Percentiles rank a stretch among this genome's conserved stretches.
These are phyloP conservation scores for Pristionchus entomophagus DNA, from an alignment of 2,888 invertebrate genomes.

Conservation along the genomic window DNA sequence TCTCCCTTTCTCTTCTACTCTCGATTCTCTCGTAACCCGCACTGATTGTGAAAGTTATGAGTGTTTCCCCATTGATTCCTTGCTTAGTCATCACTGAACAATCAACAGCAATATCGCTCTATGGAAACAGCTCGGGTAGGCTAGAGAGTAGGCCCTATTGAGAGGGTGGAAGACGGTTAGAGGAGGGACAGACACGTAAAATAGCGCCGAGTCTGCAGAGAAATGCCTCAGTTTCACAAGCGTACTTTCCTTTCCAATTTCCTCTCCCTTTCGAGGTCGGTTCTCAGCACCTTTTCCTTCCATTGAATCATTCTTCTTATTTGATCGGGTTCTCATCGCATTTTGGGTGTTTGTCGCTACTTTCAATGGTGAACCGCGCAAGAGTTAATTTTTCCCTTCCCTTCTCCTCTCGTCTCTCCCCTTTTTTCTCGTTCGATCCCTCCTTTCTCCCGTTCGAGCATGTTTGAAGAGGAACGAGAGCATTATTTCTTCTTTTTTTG, in stretches of 20 bases:
- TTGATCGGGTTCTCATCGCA: neutral
- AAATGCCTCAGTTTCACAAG: neutral
- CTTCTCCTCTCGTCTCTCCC: neutral
- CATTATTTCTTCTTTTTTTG: slow-evolving; percentile 9
- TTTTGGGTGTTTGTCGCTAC: neutral
- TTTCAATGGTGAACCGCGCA: neutral
- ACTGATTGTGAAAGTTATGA: neutral
- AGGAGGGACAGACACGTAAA: neutral
- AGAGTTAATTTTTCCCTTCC: neutral
- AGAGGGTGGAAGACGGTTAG: slow-evolving; percentile 13
- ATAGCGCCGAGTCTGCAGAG: slow-evolving; percentile 6
- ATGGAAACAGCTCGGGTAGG: slow-evolving; percentile 12
- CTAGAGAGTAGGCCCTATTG: neutral
- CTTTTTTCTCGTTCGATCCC: too few relatives aligned
- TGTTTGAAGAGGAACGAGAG: neutral
- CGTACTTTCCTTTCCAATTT: neutral
- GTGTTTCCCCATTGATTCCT: neutral
- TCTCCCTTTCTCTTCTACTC: neutral
- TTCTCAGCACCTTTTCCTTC: neutral
- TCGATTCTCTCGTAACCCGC: neutral
- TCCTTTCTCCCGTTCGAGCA: neutral
- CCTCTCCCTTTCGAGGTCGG: neutral
- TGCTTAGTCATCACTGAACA: neutral
- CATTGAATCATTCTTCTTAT: neutral
- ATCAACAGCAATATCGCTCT: slow-evolving; percentile 17